Percentiles rank a stretch among this genome's conserved stretches.
These are phyloP conservation scores for Megaceryle alcyon DNA, from an alignment of 2,797 vertebrate species.

Conservation along the genomic window DNA sequence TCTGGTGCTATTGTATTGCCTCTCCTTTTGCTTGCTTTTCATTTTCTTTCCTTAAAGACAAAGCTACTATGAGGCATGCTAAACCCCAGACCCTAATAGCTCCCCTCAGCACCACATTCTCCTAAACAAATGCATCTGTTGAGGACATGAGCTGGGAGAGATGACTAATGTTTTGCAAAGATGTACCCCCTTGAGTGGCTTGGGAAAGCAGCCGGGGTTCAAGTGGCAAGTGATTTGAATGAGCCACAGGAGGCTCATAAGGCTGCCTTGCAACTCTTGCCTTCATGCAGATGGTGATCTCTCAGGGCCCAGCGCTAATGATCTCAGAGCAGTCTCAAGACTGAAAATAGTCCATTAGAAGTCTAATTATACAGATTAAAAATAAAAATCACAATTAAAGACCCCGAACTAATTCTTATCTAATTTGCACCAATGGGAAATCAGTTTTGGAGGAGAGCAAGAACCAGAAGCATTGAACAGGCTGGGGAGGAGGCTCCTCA, in stretches of 20 bases:
- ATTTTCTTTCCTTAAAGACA: neutral
- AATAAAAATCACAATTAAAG: neutral
- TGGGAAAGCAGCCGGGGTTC: neutral
- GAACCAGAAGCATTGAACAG: neutral
- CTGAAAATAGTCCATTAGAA: neutral
- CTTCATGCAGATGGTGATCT: neutral
- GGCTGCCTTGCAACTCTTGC: neutral
- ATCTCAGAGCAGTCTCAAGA: neutral
- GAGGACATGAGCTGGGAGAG: neutral
- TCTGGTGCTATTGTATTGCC: neutral
- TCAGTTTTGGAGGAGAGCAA: neutral
- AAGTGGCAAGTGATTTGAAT: neutral
- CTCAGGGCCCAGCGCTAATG: neutral
- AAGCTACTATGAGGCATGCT: neutral
- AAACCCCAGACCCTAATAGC: neutral
- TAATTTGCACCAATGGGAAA: neutral
- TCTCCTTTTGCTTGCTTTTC: neutral
- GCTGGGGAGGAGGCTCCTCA: neutral
- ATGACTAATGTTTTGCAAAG: neutral
- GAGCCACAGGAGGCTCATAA: neutral
- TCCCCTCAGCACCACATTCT: neutral
- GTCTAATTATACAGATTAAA: slow-evolving; percentile 10
- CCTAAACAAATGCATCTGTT: neutral
- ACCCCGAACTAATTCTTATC: neutral
- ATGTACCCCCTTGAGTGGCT: neutral